Evolutionary conservation across 2,888 invertebrate genomes (phyloP), one percentile per base, ranked within the genome.

Genomic region (Dasypogon diadema): DNA sequence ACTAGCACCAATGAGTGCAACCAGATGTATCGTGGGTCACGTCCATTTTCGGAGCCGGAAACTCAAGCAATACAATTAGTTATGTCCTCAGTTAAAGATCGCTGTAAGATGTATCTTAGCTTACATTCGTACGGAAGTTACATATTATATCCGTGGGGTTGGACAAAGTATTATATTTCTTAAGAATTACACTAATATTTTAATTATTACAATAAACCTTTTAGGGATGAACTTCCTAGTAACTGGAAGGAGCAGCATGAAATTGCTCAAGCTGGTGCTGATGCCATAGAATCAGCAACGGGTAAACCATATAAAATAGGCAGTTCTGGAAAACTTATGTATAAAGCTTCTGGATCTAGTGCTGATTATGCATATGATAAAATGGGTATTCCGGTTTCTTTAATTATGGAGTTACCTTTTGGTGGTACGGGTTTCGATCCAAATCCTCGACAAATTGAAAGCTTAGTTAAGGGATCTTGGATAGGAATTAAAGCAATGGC

Each of bases 71-170:
- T 93, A 1, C 85, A 89, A 14, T 88, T 90, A 78, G 87, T 90
- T 56, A 83, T 93, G 63, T 78, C 85, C 55, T 79, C 81, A 0
- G 81, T 87, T 12, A 84, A 82, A 2, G 84, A 85, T 10, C 83
- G 85, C 12, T 85, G 90, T 56, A 88, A 89, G 79, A 85, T 90
- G 78, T 92, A 91, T 82, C 81, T 93, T 77, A 89, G 92, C 5
- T 86, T 94, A 30, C 94, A 94, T 83, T 91, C 93, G 6, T 91
- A 90, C 79, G 92, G 92, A 24, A 88, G 89, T 80, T 90, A 88
- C 79, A 80, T 92, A 60, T 82, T 92, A 1, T 91, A 90, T 80
- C 91, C 90, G 1, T 92, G 89, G 87, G 91, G 90, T 21, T 91
- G 89, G 54, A 82, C 83, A 2, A 81, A 88, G 42, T 90, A 90